A percentile compares a stretch with the other conserved stretches of the same genome.
These are phyloP conservation scores for Rhabdornis inornatus DNA, from an alignment of 2,113 vertebrate genomes.

Conservation along the genomic window DNA sequence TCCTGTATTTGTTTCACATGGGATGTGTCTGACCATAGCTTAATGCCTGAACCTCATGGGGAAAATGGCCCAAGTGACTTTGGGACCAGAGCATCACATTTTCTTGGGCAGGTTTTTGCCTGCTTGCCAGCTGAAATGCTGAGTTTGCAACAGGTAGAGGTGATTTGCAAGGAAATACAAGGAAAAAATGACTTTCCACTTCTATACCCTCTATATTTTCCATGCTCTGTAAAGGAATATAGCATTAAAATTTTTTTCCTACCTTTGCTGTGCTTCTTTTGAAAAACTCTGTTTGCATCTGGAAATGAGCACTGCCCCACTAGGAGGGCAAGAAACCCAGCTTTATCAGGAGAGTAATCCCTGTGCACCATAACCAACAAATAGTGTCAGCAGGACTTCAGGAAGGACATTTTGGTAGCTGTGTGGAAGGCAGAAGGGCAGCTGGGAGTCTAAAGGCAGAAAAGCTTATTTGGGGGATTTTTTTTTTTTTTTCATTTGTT, in stretches of 20 bases:
- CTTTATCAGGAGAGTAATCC: background rate
- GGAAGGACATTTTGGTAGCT: background rate
- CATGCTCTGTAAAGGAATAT: background rate
- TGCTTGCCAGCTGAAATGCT: background rate
- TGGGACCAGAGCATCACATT: background rate
- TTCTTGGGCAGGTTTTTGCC: background rate
- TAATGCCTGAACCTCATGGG: background rate
- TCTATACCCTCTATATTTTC: background rate
- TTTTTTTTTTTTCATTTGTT: background rate
- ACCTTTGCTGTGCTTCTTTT: background rate
- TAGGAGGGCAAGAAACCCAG: background rate
- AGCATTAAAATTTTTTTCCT: background rate
- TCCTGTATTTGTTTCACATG: background rate
- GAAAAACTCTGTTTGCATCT: background rate
- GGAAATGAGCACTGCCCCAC: background rate
- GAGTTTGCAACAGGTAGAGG: background rate
- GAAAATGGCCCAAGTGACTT: background rate
- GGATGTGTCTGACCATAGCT: accelerated
- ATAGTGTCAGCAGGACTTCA: background rate
- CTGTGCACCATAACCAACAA: background rate
- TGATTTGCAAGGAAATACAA: background rate
- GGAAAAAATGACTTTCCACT: background rate
- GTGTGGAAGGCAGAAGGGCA: background rate
- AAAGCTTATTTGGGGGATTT: background rate
- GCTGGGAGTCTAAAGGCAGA: background rate